Evolutionary conservation across 2,113 vertebrate species (phyloP).

Genomic region (Baryphthengus martii): DNA sequence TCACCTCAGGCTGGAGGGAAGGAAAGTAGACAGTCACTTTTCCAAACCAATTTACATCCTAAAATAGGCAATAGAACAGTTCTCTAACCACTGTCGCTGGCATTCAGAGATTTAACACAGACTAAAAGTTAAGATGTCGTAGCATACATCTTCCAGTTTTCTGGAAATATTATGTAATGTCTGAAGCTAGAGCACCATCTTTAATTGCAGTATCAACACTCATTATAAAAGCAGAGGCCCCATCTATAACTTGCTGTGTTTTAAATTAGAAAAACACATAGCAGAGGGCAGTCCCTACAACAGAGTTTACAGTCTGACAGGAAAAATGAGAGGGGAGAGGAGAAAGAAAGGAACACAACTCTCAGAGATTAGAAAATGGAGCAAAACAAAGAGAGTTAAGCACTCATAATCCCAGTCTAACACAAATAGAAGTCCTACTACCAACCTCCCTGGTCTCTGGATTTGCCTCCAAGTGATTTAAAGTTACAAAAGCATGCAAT

Average conservation of each 20-base stretch:
- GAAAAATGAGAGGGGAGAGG: background rate
- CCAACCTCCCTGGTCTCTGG: background rate
- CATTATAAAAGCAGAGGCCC: background rate
- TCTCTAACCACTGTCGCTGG: background rate
- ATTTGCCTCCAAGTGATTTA: background rate
- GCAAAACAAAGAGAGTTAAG: background rate
- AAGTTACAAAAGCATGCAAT: background rate
- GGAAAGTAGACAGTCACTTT: conserved; percentile 38
- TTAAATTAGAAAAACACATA: background rate
- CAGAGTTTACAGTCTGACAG: background rate
- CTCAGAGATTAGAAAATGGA: background rate
- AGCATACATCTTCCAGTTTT: background rate
- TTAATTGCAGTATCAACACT: background rate
- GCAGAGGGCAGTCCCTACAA: background rate
- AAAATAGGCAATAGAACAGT: background rate
- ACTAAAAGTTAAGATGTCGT: background rate
- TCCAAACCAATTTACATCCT: conserved; percentile 45
- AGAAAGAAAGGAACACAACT: background rate
- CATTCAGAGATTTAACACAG: background rate
- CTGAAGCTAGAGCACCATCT: background rate
- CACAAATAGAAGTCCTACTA: background rate
- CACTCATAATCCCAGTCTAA: background rate
- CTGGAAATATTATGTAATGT: background rate
- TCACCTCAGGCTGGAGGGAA: conserved; percentile 46
- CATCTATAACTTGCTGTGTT: background rate